Evolutionary conservation across 1,140 invertebrate genomes (phyloP).

Genomic region (Lucilia cuprina): DNA sequence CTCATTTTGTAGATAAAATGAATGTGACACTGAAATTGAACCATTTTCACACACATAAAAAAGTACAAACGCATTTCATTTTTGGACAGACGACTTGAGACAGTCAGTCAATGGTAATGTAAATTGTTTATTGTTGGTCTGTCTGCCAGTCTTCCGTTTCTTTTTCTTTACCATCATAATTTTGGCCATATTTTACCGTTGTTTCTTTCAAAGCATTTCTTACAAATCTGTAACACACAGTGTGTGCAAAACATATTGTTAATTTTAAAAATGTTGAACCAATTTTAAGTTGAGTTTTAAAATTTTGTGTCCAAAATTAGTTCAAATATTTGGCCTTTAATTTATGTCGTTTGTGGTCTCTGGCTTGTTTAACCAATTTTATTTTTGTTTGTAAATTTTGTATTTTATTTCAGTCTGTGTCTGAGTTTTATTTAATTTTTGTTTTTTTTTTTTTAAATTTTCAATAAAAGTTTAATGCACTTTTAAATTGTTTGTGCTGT

Average conservation of each 20-base stretch:
- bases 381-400: too few relatives aligned
- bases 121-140: slow-evolving; percentile 2
- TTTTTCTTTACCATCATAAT: background rate
- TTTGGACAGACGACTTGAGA: background rate
- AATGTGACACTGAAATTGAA: slow-evolving; percentile 2
- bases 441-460: background rate
- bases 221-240: too few relatives aligned
- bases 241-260: background rate
- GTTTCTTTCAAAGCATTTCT: too few relatives aligned
- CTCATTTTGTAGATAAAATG: background rate
- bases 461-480: background rate
- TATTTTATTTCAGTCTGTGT: background rate
- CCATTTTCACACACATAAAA: background rate
- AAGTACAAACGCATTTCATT: background rate
- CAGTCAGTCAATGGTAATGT: background rate
- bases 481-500: background rate
- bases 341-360: background rate
- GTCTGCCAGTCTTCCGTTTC: background rate
- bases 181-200: too few relatives aligned
- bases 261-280: background rate
- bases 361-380: background rate
- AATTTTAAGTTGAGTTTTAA: background rate
- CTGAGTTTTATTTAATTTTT: background rate
- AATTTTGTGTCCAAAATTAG: background rate
- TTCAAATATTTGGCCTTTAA: slow-evolving; percentile 11